Base-by-base conservation (phyloP, 30 jellyfish, hydroid and myxozoan genomes). In the Morbakka virulenta region DNA sequence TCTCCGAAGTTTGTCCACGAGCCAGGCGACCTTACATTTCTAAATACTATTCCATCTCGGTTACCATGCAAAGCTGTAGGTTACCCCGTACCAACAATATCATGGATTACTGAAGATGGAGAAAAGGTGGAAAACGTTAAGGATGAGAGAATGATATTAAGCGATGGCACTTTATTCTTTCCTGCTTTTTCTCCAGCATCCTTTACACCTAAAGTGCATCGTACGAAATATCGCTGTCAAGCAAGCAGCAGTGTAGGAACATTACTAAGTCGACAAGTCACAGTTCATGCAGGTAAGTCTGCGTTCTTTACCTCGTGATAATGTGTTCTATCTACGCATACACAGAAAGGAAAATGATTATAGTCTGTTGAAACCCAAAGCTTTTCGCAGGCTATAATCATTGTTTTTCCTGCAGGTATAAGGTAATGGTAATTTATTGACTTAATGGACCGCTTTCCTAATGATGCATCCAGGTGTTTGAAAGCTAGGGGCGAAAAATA, bases 251-350 rank as follows among this genome's bases (percentile, higher is more conserved):
- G 25, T 6, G 78, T 80, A 50, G 98, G 98, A 4, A 63, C 53
- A 17, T 64, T 92, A 11, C 88, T 74, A 13, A 92, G 98, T 67
- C 24, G 72, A 47, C 35, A 80, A 25, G 74, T 74, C 33, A 49
- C 29, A 3, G 95, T 84, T 17, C 27, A 77, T 9, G 98, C 96
- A 66, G 89, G 98, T 92, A 80, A 27, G 89, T n/a, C n/a, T n/a
- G n/a, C n/a, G n/a, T n/a, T n/a, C n/a, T n/a, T n/a, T n/a, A n/a
- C n/a, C n/a, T n/a, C n/a, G n/a, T n/a, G n/a, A n/a, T n/a, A n/a
- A n/a, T n/a, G n/a, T n/a, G n/a, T n/a, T n/a, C n/a, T n/a, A n/a
- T n/a, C n/a, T n/a, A n/a, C n/a, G n/a, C n/a, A n/a, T n/a, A n/a
- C n/a, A n/a, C n/a, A n/a, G n/a, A n/a, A n/a, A n/a, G n/a, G n/a